Evolutionary conservation across 92 coral and sea anemone genomes (phyloP), one percentile per base, ranked within the genome.

Genomic region (Blastomussa wellsi): DNA sequence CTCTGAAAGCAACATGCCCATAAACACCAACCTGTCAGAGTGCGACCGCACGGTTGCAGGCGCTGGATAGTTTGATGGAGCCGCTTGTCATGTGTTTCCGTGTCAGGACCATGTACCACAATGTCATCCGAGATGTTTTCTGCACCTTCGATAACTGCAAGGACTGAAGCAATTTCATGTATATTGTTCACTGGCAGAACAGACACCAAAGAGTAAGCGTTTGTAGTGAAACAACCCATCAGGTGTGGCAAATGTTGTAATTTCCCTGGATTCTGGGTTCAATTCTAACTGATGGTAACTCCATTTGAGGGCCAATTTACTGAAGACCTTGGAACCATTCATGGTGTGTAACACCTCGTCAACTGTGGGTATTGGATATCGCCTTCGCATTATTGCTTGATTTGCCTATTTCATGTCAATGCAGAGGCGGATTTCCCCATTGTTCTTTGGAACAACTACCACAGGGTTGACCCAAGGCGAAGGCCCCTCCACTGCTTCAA

Each of bases 101-200:
- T 71, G 83, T 86, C 82, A 26, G 76, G 84, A n/a, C 80, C 90
- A 49, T 90, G 91, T 53, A 88, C 90, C 31, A 82, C 84, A 29
- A 90, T 93, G 81, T 93, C 92, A 77, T 93, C 95, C 19, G 93
- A 89, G 48, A 85, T 90, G 87, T 90, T 92, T 12, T 88, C 83
- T 1, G 74, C 87, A 31, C 92, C 81, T 35, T 90, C 84, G 12
- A 84, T 77, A 9, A 87, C 92, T 41, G 81, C 90, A 89, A n/a
- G 49, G 33, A 69, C 88, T n/a, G 82, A 57, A 70, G 90, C 79
- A 39, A 92, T 87, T 33, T 86, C 91, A 48, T 81, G 91, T 74
- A 83, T 90, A 90, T 47, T 81, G 81, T 60, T 92, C 90, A 38
- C 90, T 82, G 49, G 90, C 84, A 10, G 92, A 89, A 65, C 83